Conservation (phyloP, 2,113 vertebrate genomes). For the Odontesthes bonariensis region DNA sequence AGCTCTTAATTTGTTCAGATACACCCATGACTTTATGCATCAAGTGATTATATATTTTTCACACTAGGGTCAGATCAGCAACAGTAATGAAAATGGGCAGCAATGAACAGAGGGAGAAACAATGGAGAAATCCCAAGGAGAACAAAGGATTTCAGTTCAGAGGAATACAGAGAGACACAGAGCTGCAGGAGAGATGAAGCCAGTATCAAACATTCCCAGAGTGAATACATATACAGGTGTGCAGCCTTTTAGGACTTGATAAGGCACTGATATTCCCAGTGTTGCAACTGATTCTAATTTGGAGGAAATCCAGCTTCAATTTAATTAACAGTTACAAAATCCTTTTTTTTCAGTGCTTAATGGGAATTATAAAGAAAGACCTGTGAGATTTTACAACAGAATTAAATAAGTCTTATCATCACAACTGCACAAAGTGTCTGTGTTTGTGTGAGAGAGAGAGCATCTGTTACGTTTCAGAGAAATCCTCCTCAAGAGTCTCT, state of each 20-base stretch:
- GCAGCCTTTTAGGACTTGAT: constrained; percentile 27
- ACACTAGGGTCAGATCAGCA: constrained; percentile 1
- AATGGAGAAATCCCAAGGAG: background rate
- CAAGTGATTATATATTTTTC: too few species aligned
- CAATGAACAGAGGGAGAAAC: background rate
- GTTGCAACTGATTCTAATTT: constrained; percentile 50
- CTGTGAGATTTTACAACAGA: constrained; percentile 41
- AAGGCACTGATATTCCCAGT: constrained; percentile 36
- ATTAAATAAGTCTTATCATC: constrained; percentile 33
- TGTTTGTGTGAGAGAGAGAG: background rate
- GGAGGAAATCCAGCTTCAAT: constrained; percentile 35
- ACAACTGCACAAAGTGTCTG: constrained; percentile 20
- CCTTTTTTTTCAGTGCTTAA: constrained; percentile 45
- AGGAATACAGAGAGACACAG: constrained; percentile 3
- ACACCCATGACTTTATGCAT: background rate
- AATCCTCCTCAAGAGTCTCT: background rate
- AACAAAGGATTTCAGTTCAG: constrained; percentile 12
- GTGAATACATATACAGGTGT: constrained; percentile 23
- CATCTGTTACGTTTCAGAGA: constrained; percentile 26
- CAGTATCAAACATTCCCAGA: constrained; percentile 26
- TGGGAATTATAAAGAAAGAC: constrained; percentile 36
- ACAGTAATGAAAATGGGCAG: constrained; percentile 4
- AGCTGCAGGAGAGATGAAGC: constrained; percentile 24
- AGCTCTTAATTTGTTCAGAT: background rate
- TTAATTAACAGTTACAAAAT: constrained; percentile 58